phyloP scores from a whole-genome alignment of 2,113 vertebrate species.

The Fukomys damarensis region DNA sequence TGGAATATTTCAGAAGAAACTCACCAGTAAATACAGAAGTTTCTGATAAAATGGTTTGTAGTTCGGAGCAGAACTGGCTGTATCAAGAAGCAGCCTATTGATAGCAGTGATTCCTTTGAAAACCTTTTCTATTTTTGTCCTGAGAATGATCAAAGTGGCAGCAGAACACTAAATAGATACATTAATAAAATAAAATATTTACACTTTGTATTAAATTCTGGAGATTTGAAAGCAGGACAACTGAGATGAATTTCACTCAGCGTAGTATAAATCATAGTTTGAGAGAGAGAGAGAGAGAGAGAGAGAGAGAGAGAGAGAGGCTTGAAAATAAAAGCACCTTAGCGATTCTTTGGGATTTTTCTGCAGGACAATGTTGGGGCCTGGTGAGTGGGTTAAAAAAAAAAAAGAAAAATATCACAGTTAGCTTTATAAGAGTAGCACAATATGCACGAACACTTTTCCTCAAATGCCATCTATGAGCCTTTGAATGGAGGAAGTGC shows the following conservation, averaged over 20 bases:
- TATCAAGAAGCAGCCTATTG: background rate
- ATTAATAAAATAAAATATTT: slow-evolving; percentile 24
- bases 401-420: background rate
- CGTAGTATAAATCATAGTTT: background rate
- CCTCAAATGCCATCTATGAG: background rate
- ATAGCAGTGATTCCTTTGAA: background rate
- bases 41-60: background rate
- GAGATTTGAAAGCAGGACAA: background rate
- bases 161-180: background rate
- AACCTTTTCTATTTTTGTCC: background rate
- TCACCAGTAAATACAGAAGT: background rate
- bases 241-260: background rate
- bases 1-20: slow-evolving; percentile 46
- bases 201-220: slow-evolving; percentile 20
- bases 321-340: background rate
- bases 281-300: background rate
- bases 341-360: slow-evolving; percentile 30
- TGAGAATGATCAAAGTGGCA: background rate
- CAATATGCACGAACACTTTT: background rate
- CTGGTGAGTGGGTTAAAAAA: background rate
- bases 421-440: background rate
- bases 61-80: background rate
- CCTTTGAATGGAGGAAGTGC: background rate
- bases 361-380: background rate
- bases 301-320: background rate